Evolutionary conservation across 2,113 vertebrate species (phyloP).

Genomic region (Leptocoma aspasia): DNA sequence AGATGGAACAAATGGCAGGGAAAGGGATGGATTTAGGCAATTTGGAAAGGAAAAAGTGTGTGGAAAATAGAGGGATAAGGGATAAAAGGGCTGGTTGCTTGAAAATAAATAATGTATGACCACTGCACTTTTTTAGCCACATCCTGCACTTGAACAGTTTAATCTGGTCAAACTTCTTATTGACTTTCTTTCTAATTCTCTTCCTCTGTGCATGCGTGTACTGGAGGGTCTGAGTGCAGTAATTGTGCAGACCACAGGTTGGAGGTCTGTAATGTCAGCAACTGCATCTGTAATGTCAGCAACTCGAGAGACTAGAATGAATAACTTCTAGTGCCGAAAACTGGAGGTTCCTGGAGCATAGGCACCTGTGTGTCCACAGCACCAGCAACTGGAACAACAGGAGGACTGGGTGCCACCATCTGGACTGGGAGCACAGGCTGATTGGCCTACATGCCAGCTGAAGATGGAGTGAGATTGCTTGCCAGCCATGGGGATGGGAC

Average conservation of each 20-base stretch:
- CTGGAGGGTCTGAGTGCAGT: not conserved
- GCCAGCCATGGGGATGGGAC: not conserved
- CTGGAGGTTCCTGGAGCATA: not conserved
- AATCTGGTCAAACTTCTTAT: not conserved
- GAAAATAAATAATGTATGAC: not conserved
- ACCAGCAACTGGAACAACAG: not conserved
- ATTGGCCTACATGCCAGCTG: not conserved
- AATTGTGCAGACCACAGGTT: not conserved
- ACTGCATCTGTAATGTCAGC: not conserved
- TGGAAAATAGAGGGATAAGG: not conserved
- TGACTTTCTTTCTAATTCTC: not conserved
- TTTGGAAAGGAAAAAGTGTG: not conserved
- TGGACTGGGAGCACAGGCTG: not conserved
- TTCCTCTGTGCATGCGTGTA: not conserved
- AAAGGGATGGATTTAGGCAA: not conserved
- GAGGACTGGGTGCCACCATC: not conserved
- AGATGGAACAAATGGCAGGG: not conserved
- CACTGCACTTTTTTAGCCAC: not conserved
- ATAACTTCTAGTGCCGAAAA: not conserved
- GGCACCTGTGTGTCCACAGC: not conserved
- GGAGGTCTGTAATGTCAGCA: not conserved
- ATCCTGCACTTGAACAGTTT: not conserved
- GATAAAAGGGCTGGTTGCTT: not conserved
- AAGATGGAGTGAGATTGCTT: rapidly evolving
- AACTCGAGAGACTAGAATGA: not conserved